Evolutionary conservation across 2,797 vertebrate species (phyloP).

Genomic region (Clamator glandarius): DNA sequence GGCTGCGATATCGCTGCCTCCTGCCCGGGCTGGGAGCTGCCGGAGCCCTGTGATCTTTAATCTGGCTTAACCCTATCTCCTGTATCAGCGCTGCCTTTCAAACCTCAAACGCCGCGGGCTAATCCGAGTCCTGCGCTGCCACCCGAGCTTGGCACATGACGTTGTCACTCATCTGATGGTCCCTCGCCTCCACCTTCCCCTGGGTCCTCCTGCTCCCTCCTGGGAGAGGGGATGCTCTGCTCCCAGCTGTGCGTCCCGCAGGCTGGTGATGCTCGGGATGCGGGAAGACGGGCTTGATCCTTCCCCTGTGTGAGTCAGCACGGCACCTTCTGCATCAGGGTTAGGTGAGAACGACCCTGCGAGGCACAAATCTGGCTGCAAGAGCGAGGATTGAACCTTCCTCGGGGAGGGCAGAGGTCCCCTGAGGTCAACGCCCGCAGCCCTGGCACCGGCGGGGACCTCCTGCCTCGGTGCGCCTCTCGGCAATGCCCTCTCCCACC

Average conservation of each 20-base stretch:
- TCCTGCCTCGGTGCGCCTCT: too few species aligned
- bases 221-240: neutral
- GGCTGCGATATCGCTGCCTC: neutral
- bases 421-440: too few species aligned
- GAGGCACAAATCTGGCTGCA: neutral
- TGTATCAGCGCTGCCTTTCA: neutral
- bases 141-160: neutral
- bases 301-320: neutral
- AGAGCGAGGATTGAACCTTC: neutral
- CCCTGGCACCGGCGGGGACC: neutral
- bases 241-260: too few species aligned
- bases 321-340: neutral
- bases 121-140: neutral
- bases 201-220: neutral
- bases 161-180: neutral
- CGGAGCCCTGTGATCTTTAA: slow-evolving; percentile 27
- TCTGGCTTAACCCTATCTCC: slow-evolving; percentile 19
- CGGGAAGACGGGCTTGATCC: neutral
- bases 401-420: neutral
- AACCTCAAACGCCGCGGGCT: neutral
- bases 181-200: neutral
- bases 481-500: neutral
- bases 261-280: neutral
- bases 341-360: too few species aligned
- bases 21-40: neutral